phyloP scores from a whole-genome alignment of 2,888 invertebrate genomes.

The Plebejus anna region DNA sequence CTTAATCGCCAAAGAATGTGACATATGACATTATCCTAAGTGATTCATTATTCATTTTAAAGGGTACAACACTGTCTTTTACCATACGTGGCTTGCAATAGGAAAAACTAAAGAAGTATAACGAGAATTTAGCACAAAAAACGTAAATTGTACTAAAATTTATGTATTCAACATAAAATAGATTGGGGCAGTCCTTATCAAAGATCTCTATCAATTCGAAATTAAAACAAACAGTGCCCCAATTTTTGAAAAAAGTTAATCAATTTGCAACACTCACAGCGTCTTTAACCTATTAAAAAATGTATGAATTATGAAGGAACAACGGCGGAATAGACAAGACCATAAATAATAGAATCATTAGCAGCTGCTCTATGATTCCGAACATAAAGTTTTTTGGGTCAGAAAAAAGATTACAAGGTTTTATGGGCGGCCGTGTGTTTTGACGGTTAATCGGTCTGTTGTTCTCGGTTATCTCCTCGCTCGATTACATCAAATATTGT shows the following conservation, averaged over 20 bases:
- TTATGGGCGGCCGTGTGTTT: constrained; percentile 62
- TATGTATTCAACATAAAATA: neutral
- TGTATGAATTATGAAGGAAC: neutral
- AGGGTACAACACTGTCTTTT: constrained; percentile 8
- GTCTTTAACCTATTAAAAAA: constrained; percentile 11
- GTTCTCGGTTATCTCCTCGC: constrained; percentile 34
- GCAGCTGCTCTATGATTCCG: constrained; percentile 73
- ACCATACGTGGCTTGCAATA: neutral
- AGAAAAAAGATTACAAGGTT: constrained; percentile 50
- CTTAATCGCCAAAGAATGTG: constrained; percentile 26
- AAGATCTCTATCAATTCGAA: neutral
- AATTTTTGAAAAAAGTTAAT: neutral
- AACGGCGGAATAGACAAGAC: constrained; percentile 56
- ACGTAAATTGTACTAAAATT: too few species aligned
- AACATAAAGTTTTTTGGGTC: constrained; percentile 59
- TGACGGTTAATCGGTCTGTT: constrained; percentile 58
- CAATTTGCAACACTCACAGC: constrained; percentile 18
- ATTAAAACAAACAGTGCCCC: neutral
- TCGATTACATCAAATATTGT: neutral
- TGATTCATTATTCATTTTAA: constrained; percentile 27
- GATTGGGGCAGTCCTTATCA: neutral
- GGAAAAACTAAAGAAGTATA: neutral
- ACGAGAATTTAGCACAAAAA: neutral
- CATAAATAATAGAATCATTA: constrained; percentile 80
- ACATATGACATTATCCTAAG: constrained; percentile 25